Percentiles rank a stretch among this genome's conserved stretches.
These are phyloP conservation scores for Periophthalmus magnuspinnatus DNA, from an alignment of 2,797 vertebrate species.

Conservation along the genomic window DNA sequence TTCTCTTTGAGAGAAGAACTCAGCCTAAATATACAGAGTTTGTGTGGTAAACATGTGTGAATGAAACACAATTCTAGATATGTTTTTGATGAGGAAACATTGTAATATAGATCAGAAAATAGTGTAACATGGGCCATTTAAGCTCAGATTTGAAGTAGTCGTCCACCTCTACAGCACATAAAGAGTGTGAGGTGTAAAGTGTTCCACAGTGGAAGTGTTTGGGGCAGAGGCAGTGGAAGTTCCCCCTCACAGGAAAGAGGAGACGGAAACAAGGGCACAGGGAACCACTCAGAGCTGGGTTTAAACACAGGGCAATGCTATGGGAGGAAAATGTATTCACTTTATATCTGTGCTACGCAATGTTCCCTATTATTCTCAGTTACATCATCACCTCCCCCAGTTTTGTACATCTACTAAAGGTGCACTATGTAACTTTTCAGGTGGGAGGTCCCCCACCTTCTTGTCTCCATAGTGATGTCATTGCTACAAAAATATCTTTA, in stretches of 20 bases:
- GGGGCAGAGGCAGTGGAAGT: constrained; percentile 72
- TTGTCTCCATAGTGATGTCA: too few relatives aligned
- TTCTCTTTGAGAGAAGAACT: too few relatives aligned
- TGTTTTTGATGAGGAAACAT: too few relatives aligned
- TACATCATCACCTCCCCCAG: neutral
- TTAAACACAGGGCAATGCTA: constrained; percentile 56
- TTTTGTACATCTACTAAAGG: too few relatives aligned
- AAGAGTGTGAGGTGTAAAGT: constrained; percentile 48
- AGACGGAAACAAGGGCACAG: constrained; percentile 53
- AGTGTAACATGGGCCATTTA: neutral
- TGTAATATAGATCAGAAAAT: too few relatives aligned
- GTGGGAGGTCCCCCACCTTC: too few relatives aligned
- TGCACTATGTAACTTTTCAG: too few relatives aligned
- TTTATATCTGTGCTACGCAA: constrained; percentile 18
- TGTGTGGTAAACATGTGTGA: too few relatives aligned
- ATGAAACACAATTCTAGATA: too few relatives aligned
- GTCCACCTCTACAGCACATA: constrained; percentile 3
- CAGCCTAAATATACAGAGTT: too few relatives aligned
- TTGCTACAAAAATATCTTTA: too few relatives aligned
- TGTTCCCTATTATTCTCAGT: neutral
- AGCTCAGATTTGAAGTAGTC: neutral
- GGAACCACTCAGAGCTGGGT: constrained; percentile 62
- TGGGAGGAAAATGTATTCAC: constrained; percentile 24
- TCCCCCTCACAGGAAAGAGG: constrained; percentile 60
- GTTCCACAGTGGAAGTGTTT: constrained; percentile 77